phyloP scores from a whole-genome alignment of 2,113 vertebrate species.

The Papio anubis region DNA sequence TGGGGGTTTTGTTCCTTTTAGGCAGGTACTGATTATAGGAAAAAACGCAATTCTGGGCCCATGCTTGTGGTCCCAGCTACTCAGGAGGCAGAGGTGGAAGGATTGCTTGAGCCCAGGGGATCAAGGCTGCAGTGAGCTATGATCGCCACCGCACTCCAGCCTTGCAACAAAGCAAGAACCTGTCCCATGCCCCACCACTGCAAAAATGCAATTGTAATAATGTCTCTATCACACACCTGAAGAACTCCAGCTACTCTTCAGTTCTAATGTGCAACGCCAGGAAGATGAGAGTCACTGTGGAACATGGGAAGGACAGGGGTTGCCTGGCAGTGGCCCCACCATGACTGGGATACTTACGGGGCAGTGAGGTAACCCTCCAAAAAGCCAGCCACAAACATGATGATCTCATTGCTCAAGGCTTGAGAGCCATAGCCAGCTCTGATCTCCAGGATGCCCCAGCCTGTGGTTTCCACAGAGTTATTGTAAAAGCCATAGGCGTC shows the following conservation, averaged over 20 bases:
- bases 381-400: slow-evolving; percentile 92
- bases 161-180: too few species aligned
- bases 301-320: not conserved
- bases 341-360: slow-evolving; percentile 85
- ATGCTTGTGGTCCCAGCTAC: too few species aligned
- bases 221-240: not conserved
- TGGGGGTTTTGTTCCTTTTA: not conserved
- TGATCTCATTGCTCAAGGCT: slow-evolving; percentile 84
- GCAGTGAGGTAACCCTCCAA: slow-evolving; percentile 94
- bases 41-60: not conserved
- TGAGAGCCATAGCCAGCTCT: slow-evolving; percentile 89
- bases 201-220: not conserved
- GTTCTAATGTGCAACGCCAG: not conserved
- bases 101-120: too few species aligned
- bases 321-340: not conserved
- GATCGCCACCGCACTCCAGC: too few species aligned
- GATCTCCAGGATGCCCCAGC: slow-evolving; percentile 93
- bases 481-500: slow-evolving; percentile 93
- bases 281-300: not conserved
- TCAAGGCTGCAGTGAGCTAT: too few species aligned
- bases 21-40: not conserved
- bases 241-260: not conserved
- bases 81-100: too few species aligned
- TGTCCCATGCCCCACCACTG: too few species aligned
- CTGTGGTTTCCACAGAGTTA: slow-evolving; percentile 85